Base-by-base conservation (phyloP, 92 coral and sea anemone species). In the Scolanthus callimorphus region DNA sequence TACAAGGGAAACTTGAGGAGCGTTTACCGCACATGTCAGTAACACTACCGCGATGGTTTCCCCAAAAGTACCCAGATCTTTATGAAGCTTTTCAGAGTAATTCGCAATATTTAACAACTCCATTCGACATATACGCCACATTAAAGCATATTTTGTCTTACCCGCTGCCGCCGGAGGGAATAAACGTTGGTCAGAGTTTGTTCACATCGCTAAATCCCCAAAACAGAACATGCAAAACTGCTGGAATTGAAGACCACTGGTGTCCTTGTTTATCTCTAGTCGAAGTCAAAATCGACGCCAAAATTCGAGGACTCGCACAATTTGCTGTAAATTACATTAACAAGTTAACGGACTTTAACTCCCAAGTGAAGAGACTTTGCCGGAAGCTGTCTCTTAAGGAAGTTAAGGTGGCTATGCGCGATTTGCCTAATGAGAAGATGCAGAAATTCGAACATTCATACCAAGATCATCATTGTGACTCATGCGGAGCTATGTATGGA, bases 241-340 rank as follows among this genome's bases (percentile, higher is more conserved):
- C 91, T 2, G 97, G 96, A 17, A 80, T 88, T 13, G 80, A 82
- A 10, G 75, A 76, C 6, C 97, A 91, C 45, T 91, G 96, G 96
- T 91, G 97, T 27, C 95, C 97, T 17, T 91, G 97, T 43, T 67
- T 91, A 54, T 61, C 83, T 39, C 79, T 83, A 71, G 96, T 74
- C 41, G 57, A 25, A 19, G 78, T 91, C 24, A 59, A 77, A 25
- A 46, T 64, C 1, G 58, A 61, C 17, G 84, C 73, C 31, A 49
- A 62, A 3, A 57, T 68, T 2, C 69, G 87, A 0, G 41, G 60
- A 23, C 48, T 74, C 15, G 86, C 79, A 1, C 37, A 13, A 13
- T 73, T 73, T 11, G 71, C 80, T 10, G 82, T 87, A 17, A 54
- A 31, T 3, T 57, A 44, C 48, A 86, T 91, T 8, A 91, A 91